Conservation (phyloP, 2,797 vertebrate genomes). For the Dendrocincla tyrannina region DNA sequence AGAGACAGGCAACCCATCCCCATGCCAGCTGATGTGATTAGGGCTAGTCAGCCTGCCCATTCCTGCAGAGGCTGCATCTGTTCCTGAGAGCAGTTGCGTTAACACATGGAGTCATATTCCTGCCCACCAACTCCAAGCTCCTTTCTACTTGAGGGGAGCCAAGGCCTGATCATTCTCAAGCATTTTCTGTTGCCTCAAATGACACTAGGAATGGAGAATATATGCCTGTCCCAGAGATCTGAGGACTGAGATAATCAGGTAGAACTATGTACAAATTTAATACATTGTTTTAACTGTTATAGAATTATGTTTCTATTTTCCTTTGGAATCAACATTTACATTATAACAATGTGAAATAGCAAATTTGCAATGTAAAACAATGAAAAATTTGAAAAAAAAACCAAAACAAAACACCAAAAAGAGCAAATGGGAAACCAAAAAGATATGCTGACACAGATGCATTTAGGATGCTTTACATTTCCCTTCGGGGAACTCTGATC, state of each 20-base stretch:
- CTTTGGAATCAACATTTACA: neutral
- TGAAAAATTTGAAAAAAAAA: too few species aligned
- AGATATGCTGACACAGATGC: neutral
- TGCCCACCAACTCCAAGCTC: neutral
- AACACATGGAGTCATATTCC: neutral
- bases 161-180: neutral
- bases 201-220: neutral
- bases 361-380: too few species aligned
- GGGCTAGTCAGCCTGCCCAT: slow-evolving; percentile 7
- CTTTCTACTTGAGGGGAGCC: neutral
- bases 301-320: neutral
- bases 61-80: slow-evolving; percentile 52
- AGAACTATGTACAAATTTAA: neutral
- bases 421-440: neutral
- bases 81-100: neutral
- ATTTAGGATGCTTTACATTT: neutral
- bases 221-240: neutral
- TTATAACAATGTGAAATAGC: neutral
- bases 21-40: slow-evolving; percentile 24
- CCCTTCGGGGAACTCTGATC: neutral
- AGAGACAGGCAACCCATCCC: neutral
- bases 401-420: neutral
- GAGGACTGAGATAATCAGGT: neutral
- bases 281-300: neutral
- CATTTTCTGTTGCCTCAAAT: neutral